These are phyloP conservation scores for Drosophila seguyi DNA, from an alignment of 1,140 invertebrate genomes.

Conservation along the genomic window DNA sequence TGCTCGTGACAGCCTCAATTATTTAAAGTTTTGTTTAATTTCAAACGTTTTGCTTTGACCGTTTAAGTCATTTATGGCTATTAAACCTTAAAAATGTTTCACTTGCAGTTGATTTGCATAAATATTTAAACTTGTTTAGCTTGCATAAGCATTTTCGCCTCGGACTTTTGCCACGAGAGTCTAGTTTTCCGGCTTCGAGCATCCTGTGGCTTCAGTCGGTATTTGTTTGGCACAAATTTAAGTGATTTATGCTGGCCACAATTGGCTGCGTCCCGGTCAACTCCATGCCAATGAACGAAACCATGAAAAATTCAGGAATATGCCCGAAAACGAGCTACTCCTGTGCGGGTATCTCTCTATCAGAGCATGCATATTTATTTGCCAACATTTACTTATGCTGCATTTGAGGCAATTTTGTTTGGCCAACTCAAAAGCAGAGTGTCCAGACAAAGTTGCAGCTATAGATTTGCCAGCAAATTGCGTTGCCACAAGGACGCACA, in stretches of 20 bases:
- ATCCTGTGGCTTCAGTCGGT: conserved; percentile 69
- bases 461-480: conserved; percentile 55
- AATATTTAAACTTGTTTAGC: conserved; percentile 47
- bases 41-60: conserved; percentile 17
- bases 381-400: conserved; percentile 76
- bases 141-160: conserved; percentile 33
- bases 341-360: conserved; percentile 26
- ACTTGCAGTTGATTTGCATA: conserved; percentile 65
- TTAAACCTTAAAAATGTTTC: conserved; percentile 54
- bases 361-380: conserved; percentile 72
- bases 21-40: conserved; percentile 28
- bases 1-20: conserved; percentile 6
- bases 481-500: conserved; percentile 53
- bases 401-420: conserved; percentile 73
- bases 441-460: conserved; percentile 56
- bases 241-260: conserved; percentile 80
- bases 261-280: conserved; percentile 58
- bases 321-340: conserved; percentile 16
- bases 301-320: conserved; percentile 64
- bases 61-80: conserved; percentile 36
- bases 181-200: conserved; percentile 24
- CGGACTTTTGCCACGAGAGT: conserved; percentile 67
- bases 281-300: conserved; percentile 28
- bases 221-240: conserved; percentile 83
- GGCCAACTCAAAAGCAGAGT: conserved; percentile 62